Conservation (phyloP, 2,888 invertebrate species). For the Tetanocera ferruginea region DNA sequence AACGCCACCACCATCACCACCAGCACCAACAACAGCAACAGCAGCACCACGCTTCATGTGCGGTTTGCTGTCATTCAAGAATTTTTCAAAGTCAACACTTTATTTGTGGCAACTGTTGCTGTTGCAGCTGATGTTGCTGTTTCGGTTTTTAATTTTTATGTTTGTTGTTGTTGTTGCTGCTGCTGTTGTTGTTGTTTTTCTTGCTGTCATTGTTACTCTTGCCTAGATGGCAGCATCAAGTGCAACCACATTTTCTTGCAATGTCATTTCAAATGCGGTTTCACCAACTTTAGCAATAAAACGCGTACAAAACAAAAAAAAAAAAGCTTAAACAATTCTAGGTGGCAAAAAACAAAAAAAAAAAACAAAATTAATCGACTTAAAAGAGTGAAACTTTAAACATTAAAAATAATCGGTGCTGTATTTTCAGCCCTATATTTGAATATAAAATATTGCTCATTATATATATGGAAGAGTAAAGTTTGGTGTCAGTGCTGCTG, state of each 20-base stretch:
- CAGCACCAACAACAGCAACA: background rate
- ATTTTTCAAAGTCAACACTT: constrained; percentile 29
- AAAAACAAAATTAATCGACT: no score
- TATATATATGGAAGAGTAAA: no score
- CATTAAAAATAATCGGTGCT: no score
- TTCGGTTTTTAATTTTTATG: constrained; percentile 21
- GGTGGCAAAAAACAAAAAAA: no score
- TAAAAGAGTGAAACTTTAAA: no score
- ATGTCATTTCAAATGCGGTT: constrained; percentile 55
- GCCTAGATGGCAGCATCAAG: constrained; percentile 60
- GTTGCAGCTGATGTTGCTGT: constrained; percentile 41
- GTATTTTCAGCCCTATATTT: no score
- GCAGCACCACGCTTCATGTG: background rate
- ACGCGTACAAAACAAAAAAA: no score
- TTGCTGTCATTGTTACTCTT: constrained; percentile 22
- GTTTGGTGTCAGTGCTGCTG: no score
- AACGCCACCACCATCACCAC: background rate
- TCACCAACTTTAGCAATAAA: constrained; percentile 23
- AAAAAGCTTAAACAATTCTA: no score
- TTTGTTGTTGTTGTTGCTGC: constrained; percentile 6
- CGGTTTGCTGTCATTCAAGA: constrained; percentile 24
- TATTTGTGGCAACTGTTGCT: constrained; percentile 14
- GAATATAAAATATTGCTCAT: no score
- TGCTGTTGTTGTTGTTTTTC: constrained; percentile 43
- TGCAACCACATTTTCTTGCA: constrained; percentile 67